phyloP scores from a whole-genome alignment of 2,113 vertebrate species.

The Synchiropus splendidus region DNA sequence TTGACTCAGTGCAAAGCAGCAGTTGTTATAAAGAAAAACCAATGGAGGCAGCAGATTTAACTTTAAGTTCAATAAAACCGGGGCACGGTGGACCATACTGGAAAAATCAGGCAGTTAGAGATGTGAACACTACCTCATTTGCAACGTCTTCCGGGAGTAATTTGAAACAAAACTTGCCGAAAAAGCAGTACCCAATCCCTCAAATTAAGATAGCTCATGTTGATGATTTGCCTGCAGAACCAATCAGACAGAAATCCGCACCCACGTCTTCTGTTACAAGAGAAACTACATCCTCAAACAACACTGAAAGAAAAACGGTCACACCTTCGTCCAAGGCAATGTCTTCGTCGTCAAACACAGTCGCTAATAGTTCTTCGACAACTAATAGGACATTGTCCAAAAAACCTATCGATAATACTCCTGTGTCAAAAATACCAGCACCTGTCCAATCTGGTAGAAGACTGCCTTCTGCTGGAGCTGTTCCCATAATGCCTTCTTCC shows the following conservation, averaged over 20 bases:
- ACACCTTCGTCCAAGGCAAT: constrained; percentile 6
- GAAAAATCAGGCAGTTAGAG: constrained; percentile 49
- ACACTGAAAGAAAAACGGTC: constrained; percentile 37
- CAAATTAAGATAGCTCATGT: constrained; percentile 57
- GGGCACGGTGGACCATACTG: constrained; percentile 59
- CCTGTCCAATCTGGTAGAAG: constrained; percentile 20
- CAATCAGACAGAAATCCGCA: constrained; percentile 55
- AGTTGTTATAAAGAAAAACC: constrained; percentile 48
- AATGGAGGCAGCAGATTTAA: constrained; percentile 69
- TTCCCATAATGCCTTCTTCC: constrained; percentile 2
- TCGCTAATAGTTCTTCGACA: constrained; percentile 10
- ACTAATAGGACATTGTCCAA: not conserved
- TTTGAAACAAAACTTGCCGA: constrained; percentile 31
- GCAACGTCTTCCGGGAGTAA: constrained; percentile 33
- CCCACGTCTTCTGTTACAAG: constrained; percentile 64
- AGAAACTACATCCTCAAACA: constrained; percentile 55
- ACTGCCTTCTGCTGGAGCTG: constrained; percentile 23
- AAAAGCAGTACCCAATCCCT: constrained; percentile 34
- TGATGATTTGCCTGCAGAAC: constrained; percentile 42
- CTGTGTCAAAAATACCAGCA: constrained; percentile 39
- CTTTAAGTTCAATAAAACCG: constrained; percentile 33
- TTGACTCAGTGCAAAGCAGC: constrained; percentile 60
- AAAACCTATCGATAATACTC: constrained; percentile 27
- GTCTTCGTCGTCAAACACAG: constrained; percentile 3
- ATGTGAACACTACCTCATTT: constrained; percentile 16